Base-by-base conservation (phyloP, 2,888 invertebrate genomes). In the Thelaira solivaga region DNA sequence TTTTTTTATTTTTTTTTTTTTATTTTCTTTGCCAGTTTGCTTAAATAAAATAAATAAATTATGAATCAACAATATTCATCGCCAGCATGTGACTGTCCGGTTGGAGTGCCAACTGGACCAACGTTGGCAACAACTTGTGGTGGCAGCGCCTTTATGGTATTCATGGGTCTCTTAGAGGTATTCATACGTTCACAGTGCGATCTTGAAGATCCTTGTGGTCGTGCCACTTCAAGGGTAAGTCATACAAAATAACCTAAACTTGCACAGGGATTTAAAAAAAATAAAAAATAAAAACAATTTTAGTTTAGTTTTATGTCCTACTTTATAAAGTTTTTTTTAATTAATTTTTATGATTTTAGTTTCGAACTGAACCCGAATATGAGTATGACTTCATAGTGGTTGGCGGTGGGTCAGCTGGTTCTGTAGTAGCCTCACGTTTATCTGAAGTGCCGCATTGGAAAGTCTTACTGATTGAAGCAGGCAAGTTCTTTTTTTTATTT, bases 111-210 rank as follows among this genome's bases (percentile, higher is more conserved):
- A 83, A 90, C 91, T 36, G 95, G 96, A n/a, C 96, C 95, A 4
- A 96, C 95, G 57, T 90, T 96, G 83, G 95, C 96, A 39, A 92
- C 94, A 69, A 94, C 95, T 61, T 96, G 96, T 87, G 95, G 96
- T 8, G 96, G 96, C 22, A 93, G 94, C 65, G 93, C 94, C 41
- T 96, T 94, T 88, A 95, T 96, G 95, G 92, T 96, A 47, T 96
- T 96, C 90, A 96, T 96, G 96, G 95, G 96, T 1, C 91, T 96
- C 3, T 91, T 96, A 47, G 96, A 96, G 86, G 96, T 96, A 6
- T 96, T 96, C 88, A 90, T 96, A 68, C 90, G 95, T 62, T 95
- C 95, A 80, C 96, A 96, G 86, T 96, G 96, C 85, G 96, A 96
- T 87, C 90, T 96, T 81, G 96, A 96, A 84, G 96, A 96, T 88